These are phyloP conservation scores for Phylloscopus trochilus DNA, from an alignment of 2,113 vertebrate species.

Conservation along the genomic window DNA sequence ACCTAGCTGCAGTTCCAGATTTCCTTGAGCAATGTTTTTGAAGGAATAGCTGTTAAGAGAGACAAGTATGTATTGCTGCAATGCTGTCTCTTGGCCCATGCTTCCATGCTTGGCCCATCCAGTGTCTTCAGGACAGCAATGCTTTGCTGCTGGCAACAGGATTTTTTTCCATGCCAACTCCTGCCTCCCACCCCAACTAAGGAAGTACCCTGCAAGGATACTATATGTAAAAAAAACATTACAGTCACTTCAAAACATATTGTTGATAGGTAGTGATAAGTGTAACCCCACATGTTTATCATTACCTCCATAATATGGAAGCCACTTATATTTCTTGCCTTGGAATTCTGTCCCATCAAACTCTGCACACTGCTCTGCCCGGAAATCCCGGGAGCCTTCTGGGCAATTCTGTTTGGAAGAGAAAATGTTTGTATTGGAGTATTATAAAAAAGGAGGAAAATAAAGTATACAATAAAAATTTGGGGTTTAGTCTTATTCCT, in stretches of 20 bases:
- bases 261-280: not conserved
- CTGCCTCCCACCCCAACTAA: not conserved
- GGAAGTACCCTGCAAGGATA: not conserved
- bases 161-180: not conserved
- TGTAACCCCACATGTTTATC: not conserved
- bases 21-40: not conserved
- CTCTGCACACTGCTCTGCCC: conserved; percentile 90
- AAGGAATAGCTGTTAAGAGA: not conserved
- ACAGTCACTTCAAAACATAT: not conserved
- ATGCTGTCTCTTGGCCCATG: not conserved
- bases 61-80: not conserved
- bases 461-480: not conserved
- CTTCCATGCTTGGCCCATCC: no score
- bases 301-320: conserved; percentile 91
- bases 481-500: not conserved
- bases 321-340: conserved; percentile 89
- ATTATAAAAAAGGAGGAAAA: not conserved
- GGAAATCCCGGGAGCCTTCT: conserved; percentile 83
- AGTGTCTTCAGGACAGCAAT: not conserved
- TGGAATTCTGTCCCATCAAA: conserved; percentile 88
- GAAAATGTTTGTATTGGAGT: not conserved
- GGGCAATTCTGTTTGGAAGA: conserved; percentile 83
- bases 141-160: not conserved
- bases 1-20: not conserved
- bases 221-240: not conserved